A percentile compares a stretch with the other conserved stretches of the same genome.
These are phyloP conservation scores for Onychomys arenicola DNA, from an alignment of 2,797 vertebrate genomes.

Conservation along the genomic window DNA sequence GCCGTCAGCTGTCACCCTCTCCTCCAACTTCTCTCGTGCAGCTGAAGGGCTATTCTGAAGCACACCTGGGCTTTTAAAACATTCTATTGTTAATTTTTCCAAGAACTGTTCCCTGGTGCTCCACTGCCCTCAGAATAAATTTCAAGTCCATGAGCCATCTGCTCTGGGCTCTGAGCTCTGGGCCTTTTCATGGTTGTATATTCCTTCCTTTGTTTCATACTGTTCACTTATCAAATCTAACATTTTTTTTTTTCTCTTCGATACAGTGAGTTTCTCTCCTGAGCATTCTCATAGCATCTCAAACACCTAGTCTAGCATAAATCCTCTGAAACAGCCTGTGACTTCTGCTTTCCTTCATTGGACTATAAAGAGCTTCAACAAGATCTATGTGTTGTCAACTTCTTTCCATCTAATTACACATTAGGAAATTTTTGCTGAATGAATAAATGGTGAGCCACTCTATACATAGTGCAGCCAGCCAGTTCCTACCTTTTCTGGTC, in stretches of 20 bases:
- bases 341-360: neutral
- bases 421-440: slow-evolving; percentile 17
- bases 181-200: neutral
- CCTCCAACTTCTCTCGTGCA: neutral
- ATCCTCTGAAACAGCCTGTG: neutral
- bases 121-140: neutral
- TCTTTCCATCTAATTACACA: neutral
- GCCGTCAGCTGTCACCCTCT: neutral
- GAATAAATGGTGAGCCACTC: neutral
- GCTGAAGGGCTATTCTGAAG: neutral
- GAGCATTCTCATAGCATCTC: neutral
- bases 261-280: neutral
- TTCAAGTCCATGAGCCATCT: neutral
- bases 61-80: neutral
- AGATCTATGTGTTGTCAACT: neutral
- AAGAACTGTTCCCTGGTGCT: neutral
- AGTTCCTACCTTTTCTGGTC: neutral
- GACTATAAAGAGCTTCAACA: neutral
- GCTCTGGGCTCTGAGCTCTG: neutral
- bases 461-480: neutral
- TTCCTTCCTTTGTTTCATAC: neutral
- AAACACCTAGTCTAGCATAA: neutral
- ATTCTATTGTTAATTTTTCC: neutral
- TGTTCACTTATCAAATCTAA: neutral
- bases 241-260: neutral